phyloP scores from a whole-genome alignment of 2,797 vertebrate species.

The Nasua narica region DNA sequence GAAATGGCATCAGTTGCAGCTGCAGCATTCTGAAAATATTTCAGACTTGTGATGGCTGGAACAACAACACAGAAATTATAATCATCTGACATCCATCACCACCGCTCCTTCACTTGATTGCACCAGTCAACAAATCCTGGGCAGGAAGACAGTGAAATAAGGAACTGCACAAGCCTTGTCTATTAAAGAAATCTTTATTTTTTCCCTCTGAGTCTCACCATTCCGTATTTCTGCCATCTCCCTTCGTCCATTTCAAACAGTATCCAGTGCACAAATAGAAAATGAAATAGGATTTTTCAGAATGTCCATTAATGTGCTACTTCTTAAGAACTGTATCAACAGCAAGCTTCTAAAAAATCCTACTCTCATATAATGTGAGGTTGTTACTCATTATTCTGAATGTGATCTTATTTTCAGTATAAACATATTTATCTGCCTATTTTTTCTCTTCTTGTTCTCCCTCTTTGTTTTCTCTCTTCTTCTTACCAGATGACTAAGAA shows the following conservation, averaged over 20 bases:
- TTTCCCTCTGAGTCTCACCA: neutral
- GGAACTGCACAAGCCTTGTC: neutral
- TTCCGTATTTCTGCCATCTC: neutral
- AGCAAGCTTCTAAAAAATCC: neutral
- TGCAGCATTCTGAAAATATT: conserved; percentile 65
- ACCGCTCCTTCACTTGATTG: conserved; percentile 46
- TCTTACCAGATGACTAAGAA: neutral
- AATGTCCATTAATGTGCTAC: neutral
- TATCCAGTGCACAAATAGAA: neutral
- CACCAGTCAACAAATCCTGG: neutral
- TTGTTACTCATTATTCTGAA: neutral
- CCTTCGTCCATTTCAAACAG: neutral
- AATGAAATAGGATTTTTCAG: neutral
- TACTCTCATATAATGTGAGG: too few species aligned
- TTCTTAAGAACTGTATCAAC: neutral
- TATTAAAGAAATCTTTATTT: neutral
- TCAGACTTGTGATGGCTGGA: conserved; percentile 63
- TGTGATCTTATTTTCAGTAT: neutral
- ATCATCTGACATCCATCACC: conserved; percentile 51
- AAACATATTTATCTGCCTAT: neutral
- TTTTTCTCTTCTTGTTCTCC: neutral
- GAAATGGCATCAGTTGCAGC: conserved; percentile 64
- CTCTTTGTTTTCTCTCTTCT: neutral
- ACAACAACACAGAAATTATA: conserved; percentile 66
- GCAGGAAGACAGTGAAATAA: neutral